These are phyloP conservation scores for Nothoprocta pentlandii DNA, from an alignment of 2,113 vertebrate species.

Conservation along the genomic window DNA sequence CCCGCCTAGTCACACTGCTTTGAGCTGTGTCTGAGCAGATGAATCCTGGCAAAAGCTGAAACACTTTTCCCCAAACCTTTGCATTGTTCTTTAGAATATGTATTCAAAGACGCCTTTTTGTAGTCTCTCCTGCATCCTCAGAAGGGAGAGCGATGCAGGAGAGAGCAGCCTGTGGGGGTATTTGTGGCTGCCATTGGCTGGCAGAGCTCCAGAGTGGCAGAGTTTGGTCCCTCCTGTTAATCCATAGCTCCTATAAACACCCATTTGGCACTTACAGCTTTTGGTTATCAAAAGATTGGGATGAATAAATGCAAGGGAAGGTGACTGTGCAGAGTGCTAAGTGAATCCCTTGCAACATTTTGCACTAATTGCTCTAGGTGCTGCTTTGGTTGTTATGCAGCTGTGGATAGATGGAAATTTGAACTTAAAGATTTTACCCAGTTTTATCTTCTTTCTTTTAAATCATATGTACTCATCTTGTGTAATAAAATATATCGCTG, in stretches of 20 bases:
- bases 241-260: not conserved
- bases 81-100: not conserved
- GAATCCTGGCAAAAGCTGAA: not conserved
- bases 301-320: not conserved
- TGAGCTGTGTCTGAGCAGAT: not conserved
- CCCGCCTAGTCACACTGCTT: not conserved
- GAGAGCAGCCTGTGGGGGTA: not conserved
- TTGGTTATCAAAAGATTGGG: not conserved
- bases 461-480: not conserved
- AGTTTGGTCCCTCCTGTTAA: not conserved
- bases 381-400: not conserved
- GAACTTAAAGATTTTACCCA: not conserved
- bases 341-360: not conserved
- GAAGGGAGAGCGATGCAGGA: not conserved
- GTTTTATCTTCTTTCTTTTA: not conserved
- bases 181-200: rapidly evolving
- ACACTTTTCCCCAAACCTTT: not conserved
- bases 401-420: not conserved
- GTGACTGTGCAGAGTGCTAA: not conserved
- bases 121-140: not conserved
- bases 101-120: not conserved
- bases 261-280: not conserved
- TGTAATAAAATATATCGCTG: not conserved
- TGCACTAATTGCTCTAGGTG: not conserved
- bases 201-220: not conserved